Percentiles rank a stretch among this genome's conserved stretches.
Conservation (phyloP, 1,140 invertebrate species). For the Drosophila fuyamai region DNA sequence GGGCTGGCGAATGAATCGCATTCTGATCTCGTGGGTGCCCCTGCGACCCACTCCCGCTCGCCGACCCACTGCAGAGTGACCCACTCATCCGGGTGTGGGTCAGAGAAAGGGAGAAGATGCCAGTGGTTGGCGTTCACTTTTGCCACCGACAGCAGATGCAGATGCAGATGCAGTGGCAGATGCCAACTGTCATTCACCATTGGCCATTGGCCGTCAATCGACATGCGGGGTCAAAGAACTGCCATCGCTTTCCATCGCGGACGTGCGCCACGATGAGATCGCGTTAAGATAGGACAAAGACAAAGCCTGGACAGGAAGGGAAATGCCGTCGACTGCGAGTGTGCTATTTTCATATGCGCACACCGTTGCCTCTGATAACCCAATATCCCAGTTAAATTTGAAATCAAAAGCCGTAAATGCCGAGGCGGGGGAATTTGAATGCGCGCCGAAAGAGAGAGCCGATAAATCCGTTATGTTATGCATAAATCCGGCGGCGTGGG, state of each 20-base stretch:
- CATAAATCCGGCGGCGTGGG: constrained; percentile 49
- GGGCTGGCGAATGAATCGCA: constrained; percentile 18
- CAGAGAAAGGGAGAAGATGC: constrained; percentile 74
- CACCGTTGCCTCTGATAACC: constrained; percentile 75
- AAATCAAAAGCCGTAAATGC: constrained; percentile 69
- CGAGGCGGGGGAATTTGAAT: constrained; percentile 56
- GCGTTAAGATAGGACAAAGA: background rate
- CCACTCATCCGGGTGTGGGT: constrained; percentile 63
- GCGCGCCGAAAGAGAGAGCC: constrained; percentile 68
- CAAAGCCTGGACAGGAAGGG: constrained; percentile 3
- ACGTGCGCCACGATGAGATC: constrained; percentile 26
- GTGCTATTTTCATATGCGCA: constrained; percentile 76
- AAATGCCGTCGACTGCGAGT: constrained; percentile 24
- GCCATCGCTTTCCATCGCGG: background rate
- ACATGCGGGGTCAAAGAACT: constrained; percentile 59
- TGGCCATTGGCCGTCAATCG: constrained; percentile 19
- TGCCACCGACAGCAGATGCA: constrained; percentile 29
- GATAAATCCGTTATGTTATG: constrained; percentile 60
- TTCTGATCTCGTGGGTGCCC: constrained; percentile 37
- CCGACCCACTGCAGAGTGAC: constrained; percentile 3
- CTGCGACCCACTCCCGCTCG: constrained; percentile 22
- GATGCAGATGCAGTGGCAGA: background rate
- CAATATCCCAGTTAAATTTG: constrained; percentile 80
- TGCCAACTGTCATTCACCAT: constrained; percentile 18
- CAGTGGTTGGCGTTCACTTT: constrained; percentile 57